phyloP scores from a whole-genome alignment of 2,113 vertebrate species.

The Carlito syrichta region DNA sequence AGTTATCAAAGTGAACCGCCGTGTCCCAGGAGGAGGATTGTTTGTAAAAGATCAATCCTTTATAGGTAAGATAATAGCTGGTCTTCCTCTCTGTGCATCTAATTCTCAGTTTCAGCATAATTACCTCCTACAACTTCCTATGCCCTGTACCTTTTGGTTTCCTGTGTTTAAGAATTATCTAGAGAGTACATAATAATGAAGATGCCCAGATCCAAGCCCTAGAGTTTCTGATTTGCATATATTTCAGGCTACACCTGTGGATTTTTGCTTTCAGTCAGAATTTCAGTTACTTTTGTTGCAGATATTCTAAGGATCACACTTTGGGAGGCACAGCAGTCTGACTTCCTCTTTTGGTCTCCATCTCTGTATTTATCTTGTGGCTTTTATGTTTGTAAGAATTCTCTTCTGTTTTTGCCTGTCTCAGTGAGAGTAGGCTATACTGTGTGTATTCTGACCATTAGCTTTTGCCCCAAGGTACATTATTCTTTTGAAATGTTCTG shows the following conservation, averaged over 20 bases:
- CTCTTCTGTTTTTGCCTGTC: not conserved
- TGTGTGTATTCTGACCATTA: not conserved
- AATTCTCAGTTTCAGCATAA: not conserved
- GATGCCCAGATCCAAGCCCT: no score
- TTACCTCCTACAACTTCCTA: not conserved
- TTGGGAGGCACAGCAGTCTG: not conserved
- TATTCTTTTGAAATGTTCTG: not conserved
- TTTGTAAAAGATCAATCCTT: slow-evolving; percentile 40
- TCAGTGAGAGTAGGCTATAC: not conserved
- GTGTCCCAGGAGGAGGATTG: not conserved
- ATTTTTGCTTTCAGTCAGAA: not conserved
- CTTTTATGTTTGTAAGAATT: not conserved
- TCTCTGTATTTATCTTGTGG: not conserved
- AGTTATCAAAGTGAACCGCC: not conserved
- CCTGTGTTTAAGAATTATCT: not conserved
- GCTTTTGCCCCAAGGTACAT: not conserved
- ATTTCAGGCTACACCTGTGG: not conserved
- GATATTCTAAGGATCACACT: not conserved
- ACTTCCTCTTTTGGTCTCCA: not conserved
- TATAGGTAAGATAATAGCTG: slow-evolving; percentile 31
- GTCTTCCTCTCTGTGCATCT: slow-evolving; percentile 35
- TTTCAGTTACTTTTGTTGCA: not conserved
- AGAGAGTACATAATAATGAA: not conserved
- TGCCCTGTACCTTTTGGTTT: not conserved
- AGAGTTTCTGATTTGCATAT: not conserved